Evolutionary conservation across 2,113 vertebrate species (phyloP).

Genomic region (Sclerurus mexicanus): DNA sequence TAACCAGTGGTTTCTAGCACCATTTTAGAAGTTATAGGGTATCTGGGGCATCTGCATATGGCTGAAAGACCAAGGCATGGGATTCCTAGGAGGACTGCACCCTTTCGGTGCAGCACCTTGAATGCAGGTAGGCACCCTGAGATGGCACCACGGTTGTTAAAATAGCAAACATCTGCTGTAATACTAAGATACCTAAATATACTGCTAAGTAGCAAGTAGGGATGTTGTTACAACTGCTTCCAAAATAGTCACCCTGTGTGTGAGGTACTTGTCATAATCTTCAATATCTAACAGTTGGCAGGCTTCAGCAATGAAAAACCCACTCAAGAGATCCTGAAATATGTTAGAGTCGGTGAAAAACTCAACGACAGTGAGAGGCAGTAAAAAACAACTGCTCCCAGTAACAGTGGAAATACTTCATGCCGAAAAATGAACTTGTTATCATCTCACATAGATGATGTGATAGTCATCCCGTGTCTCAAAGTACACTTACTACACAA

Average conservation of each 20-base stretch:
- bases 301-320: background rate
- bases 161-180: background rate
- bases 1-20: background rate
- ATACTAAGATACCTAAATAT: background rate
- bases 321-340: background rate
- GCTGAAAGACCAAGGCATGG: background rate
- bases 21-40: background rate
- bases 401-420: background rate
- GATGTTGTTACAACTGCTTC: background rate
- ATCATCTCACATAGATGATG: background rate
- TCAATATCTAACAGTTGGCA: background rate
- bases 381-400: background rate
- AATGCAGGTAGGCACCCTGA: background rate
- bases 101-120: background rate
- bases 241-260: background rate
- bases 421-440: conserved; percentile 23
- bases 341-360: background rate
- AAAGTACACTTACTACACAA: background rate
- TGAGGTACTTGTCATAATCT: background rate
- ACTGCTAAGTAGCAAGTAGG: background rate
- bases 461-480: background rate
- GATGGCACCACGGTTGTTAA: background rate
- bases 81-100: background rate
- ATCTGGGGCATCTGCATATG: background rate
- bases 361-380: background rate